Conservation (phyloP, 2,113 vertebrate genomes). For the Guaruba guarouba region DNA sequence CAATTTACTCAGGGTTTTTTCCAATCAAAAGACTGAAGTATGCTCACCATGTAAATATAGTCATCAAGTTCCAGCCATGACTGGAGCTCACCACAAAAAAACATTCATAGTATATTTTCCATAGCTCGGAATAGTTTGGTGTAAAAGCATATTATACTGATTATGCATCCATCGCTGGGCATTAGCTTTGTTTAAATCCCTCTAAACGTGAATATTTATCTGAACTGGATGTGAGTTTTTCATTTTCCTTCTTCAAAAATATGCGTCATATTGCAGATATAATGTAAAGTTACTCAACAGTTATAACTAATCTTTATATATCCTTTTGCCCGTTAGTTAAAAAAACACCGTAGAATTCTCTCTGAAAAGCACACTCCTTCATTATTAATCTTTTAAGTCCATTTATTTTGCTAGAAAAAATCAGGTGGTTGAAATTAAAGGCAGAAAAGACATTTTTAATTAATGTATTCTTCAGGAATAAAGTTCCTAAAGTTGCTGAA, state of each 20-base stretch:
- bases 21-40: not conserved
- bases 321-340: not conserved
- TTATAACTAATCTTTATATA: not conserved
- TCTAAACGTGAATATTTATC: not conserved
- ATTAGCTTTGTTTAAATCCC: not conserved
- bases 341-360: not conserved
- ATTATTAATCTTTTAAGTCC: not conserved
- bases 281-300: not conserved
- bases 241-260: not conserved
- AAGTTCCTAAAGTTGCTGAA: not conserved
- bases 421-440: not conserved
- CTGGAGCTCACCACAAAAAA: not conserved
- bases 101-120: not conserved
- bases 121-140: not conserved
- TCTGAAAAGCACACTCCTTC: not conserved
- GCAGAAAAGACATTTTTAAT: constrained; percentile 12
- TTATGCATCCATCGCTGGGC: not conserved
- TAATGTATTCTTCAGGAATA: constrained; percentile 5
- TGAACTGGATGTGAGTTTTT: not conserved
- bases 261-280: not conserved
- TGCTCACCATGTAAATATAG: not conserved
- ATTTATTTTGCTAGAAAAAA: constrained; percentile 25
- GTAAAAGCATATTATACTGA: not conserved
- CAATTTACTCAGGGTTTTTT: not conserved
- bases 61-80: not conserved